Base-by-base conservation (phyloP, 2,797 vertebrate species). In the Takifugu ocellatus region DNA sequence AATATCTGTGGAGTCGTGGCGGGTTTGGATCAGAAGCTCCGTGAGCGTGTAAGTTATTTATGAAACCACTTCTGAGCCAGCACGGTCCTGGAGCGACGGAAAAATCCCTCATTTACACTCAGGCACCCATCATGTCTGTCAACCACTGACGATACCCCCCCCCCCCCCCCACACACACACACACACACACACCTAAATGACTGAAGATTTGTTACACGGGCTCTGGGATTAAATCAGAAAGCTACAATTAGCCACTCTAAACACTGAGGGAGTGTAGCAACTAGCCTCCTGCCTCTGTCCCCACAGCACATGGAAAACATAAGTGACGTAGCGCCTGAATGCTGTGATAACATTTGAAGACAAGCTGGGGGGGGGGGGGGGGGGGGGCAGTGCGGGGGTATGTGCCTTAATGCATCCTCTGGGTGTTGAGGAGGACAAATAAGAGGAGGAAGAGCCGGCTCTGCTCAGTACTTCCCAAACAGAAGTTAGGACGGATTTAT, bases 301-400 rank as follows among this genome's bases (percentile, higher is more conserved):
- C 10, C 46, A 2, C 46, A 21, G 46, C 17, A 25, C 44, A 46
- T n/a, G 16, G 9, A 21, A n/a, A 46, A 21, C n/a, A 46, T 2
- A 25, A 1, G 11, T 43, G 31, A 43, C 12, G 14, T 21, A 47
- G 39, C 31, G 39, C 36, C 47, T 3, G 2, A 7, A 7, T 8
- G 31, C 29, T 6, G 16, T 56, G 47, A 12, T 24, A 15, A 29
- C n/a, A 25, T 42, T 17, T 12, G 2, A 52, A 43, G 26, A 27
- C 3, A 47, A 36, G 39, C 7, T 0, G 0, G n/a, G n/a, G n/a
- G n/a, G n/a, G n/a, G n/a, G n/a, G n/a, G 9, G 26, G 15, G 39
- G 5, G 0, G 0, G 9, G 26, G 15, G 10, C 10, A 31, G 0
- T 0, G 9, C 24, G 29, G 2, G 14, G 47, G 1, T 51, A 9